These are phyloP conservation scores for Halesus radiatus DNA, from an alignment of 1,140 invertebrate species.

Conservation along the genomic window DNA sequence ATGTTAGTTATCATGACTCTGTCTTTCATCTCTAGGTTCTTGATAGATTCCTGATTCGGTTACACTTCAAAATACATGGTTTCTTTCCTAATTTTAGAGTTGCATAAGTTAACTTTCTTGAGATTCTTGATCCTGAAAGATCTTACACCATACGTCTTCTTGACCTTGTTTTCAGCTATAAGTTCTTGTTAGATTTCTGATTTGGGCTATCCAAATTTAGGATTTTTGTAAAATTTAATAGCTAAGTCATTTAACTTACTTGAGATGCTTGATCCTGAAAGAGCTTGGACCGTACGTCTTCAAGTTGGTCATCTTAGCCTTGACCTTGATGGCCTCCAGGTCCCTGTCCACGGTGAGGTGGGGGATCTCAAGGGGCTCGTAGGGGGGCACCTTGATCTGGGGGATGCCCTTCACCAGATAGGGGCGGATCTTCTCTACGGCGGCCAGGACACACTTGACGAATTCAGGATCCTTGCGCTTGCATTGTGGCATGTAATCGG, in stretches of 20 bases:
- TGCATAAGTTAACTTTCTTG: too few relatives aligned
- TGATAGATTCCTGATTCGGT: too few relatives aligned
- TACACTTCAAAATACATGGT: too few relatives aligned
- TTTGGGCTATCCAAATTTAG: too few relatives aligned
- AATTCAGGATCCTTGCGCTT: conserved; percentile 73
- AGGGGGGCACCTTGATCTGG: conserved; percentile 74
- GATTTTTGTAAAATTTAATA: too few relatives aligned
- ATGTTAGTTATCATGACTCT: conserved; percentile 78
- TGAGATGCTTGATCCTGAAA: conserved; percentile 76
- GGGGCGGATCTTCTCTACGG: conserved; percentile 72
- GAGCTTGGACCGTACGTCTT: conserved; percentile 74
- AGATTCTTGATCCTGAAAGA: too few relatives aligned
- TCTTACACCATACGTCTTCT: too few relatives aligned
- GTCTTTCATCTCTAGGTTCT: conserved; percentile 75
- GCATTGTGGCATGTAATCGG: conserved; percentile 73
- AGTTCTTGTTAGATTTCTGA: too few relatives aligned
- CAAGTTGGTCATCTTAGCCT: conserved; percentile 77
- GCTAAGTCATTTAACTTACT: conserved; percentile 63
- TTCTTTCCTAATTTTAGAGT: too few relatives aligned
- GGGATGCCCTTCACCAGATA: conserved; percentile 75
- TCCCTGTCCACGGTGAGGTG: conserved; percentile 76
- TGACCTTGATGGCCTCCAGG: conserved; percentile 75
- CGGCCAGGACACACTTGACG: conserved; percentile 72
- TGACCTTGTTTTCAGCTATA: too few relatives aligned
- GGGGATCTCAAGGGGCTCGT: conserved; percentile 77